Evolutionary conservation across 1,140 invertebrate genomes (phyloP).

Genomic region (Limonius californicus): DNA sequence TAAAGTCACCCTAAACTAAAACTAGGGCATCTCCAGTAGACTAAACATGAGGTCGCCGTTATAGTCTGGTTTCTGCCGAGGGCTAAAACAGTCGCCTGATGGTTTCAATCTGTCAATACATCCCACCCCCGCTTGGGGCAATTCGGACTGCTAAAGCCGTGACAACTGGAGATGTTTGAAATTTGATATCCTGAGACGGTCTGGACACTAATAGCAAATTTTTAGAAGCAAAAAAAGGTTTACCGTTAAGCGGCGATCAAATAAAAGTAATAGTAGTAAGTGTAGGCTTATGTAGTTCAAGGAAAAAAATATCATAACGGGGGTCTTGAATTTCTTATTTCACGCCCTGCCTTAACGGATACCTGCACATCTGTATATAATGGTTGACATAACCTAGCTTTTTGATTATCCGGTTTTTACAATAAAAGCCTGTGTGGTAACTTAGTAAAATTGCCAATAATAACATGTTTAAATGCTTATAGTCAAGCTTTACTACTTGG

Average conservation of each 20-base stretch:
- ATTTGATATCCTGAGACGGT: background rate
- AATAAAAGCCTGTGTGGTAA: too few relatives aligned
- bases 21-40: slow-evolving; percentile 19
- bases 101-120: slow-evolving; percentile 40
- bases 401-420: too few relatives aligned
- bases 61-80: slow-evolving; percentile 19
- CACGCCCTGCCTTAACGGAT: too few relatives aligned
- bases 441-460: too few relatives aligned
- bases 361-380: too few relatives aligned
- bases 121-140: slow-evolving; percentile 23
- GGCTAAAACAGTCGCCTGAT: slow-evolving; percentile 29
- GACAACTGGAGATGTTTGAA: background rate
- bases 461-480: too few relatives aligned
- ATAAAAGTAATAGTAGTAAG: background rate
- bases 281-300: too few relatives aligned
- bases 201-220: background rate
- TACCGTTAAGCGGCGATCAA: background rate
- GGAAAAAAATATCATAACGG: too few relatives aligned
- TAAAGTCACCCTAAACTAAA: background rate
- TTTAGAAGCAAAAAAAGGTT: too few relatives aligned
- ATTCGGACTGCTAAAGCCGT: slow-evolving; percentile 18
- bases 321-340: too few relatives aligned
- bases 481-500: too few relatives aligned
- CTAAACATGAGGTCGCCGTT: slow-evolving; percentile 28
- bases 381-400: too few relatives aligned